Conservation (phyloP, 2,797 vertebrate species). For the Spatula clypeata region DNA sequence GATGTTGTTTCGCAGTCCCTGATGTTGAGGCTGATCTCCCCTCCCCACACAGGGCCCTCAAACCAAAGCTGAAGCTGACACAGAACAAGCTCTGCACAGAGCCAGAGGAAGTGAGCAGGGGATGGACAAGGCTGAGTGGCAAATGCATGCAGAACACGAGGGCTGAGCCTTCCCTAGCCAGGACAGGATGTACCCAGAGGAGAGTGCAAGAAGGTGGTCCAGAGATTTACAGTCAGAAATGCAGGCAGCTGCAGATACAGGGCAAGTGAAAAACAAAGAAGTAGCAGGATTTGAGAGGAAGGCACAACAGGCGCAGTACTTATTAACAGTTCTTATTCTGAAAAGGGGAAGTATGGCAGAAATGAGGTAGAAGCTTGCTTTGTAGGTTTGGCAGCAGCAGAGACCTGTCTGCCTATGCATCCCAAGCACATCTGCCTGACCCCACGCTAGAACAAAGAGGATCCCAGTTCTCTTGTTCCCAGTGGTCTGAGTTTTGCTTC, state of each 20-base stretch:
- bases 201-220: not conserved
- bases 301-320: not conserved
- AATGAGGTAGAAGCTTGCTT: not conserved
- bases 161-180: not conserved
- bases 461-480: not conserved
- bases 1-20: not conserved
- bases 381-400: not conserved
- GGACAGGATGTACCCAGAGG: not conserved
- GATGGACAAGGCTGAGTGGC: not conserved
- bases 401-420: not conserved
- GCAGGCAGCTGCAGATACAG: not conserved
- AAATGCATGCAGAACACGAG: not conserved
- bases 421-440: not conserved
- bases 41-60: not conserved
- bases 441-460: accelerated
- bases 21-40: not conserved
- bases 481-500: not conserved
- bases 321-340: not conserved
- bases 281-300: not conserved
- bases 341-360: not conserved
- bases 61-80: not conserved
- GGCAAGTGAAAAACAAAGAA: not conserved
- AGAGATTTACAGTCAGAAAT: not conserved
- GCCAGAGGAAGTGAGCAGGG: not conserved
- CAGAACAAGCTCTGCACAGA: not conserved